Percentiles rank a stretch among this genome's conserved stretches.
Evolutionary conservation across 2,797 vertebrate species (phyloP).

Genomic region (Meda fulgida): DNA sequence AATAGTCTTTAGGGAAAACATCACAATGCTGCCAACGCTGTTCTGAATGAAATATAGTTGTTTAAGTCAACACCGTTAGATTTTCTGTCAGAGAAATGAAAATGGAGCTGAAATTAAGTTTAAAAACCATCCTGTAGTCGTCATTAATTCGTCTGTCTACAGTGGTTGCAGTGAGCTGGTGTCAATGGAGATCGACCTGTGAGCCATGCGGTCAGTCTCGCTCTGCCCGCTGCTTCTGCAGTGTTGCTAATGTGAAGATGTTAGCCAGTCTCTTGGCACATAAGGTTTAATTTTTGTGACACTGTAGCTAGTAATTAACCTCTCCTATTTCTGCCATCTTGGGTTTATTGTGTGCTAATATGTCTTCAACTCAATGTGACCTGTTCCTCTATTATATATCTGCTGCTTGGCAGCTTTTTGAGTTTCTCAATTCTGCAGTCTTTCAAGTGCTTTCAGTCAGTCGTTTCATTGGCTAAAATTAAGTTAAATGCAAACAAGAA

Average conservation of each 20-base stretch:
- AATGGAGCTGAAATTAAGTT: background rate
- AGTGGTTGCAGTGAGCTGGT: background rate
- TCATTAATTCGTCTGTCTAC: background rate
- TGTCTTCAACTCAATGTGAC: background rate
- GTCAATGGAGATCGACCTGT: background rate
- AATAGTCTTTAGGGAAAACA: background rate
- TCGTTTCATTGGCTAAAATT: background rate
- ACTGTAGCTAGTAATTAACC: conserved; percentile 39
- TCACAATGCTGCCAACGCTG: background rate
- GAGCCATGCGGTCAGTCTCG: conserved; percentile 59
- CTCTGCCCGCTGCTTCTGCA: conserved; percentile 61
- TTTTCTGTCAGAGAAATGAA: background rate
- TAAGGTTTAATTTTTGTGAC: background rate
- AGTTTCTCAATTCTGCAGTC: background rate
- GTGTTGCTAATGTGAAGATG: conserved; percentile 57
- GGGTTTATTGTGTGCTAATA: conserved; percentile 9
- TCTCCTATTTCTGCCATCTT: conserved; percentile 17
- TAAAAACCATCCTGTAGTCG: background rate
- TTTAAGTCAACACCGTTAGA: background rate
- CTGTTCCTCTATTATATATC: conserved; percentile 15
- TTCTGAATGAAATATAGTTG: background rate
- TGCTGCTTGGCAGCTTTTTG: conserved; percentile 23
- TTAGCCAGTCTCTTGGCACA: conserved; percentile 35
- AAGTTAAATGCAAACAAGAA: conserved; percentile 17
- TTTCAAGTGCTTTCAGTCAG: conserved; percentile 16